phyloP scores from a whole-genome alignment of 1,140 invertebrate genomes.

The Trypoxylus dichotomus region DNA sequence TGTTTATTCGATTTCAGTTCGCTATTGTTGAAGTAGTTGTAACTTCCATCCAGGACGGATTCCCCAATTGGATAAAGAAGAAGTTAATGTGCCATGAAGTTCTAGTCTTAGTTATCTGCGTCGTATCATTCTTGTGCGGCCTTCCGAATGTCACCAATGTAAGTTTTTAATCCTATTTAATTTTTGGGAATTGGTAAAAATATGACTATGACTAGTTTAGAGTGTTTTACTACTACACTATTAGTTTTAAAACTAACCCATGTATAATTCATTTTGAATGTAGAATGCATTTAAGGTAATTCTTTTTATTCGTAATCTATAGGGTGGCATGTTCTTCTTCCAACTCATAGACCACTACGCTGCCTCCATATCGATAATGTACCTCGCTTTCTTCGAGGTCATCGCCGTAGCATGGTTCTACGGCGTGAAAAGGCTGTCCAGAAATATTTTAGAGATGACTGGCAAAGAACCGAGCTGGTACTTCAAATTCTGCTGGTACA shows the following conservation, averaged over 20 bases:
- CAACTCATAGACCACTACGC: conserved; percentile 92
- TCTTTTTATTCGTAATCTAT: background rate
- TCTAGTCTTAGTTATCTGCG: conserved; percentile 79
- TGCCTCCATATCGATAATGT: conserved; percentile 87
- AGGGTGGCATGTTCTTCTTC: conserved; percentile 92
- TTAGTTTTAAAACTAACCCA: too few species aligned
- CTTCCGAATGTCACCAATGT: conserved; percentile 83
- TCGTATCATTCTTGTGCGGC: conserved; percentile 80
- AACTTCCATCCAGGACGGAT: conserved; percentile 89
- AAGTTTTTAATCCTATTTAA: conserved; percentile 38
- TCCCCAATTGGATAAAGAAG: conserved; percentile 79
- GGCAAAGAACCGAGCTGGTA: conserved; percentile 76
- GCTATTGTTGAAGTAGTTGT: conserved; percentile 90
- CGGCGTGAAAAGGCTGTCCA: conserved; percentile 76
- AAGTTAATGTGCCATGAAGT: conserved; percentile 84
- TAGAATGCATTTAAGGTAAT: background rate
- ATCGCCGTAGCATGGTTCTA: conserved; percentile 91
- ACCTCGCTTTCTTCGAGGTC: conserved; percentile 89
- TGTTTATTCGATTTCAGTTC: conserved; percentile 64
- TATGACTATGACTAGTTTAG: too few species aligned
- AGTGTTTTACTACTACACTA: too few species aligned
- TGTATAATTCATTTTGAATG: too few species aligned
- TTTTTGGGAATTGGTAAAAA: conserved; percentile 10
- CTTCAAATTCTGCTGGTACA: conserved; percentile 83
- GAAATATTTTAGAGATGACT: conserved; percentile 87